Conservation (phyloP, 2,797 vertebrate genomes). For the Melanotaenia pygmaea region DNA sequence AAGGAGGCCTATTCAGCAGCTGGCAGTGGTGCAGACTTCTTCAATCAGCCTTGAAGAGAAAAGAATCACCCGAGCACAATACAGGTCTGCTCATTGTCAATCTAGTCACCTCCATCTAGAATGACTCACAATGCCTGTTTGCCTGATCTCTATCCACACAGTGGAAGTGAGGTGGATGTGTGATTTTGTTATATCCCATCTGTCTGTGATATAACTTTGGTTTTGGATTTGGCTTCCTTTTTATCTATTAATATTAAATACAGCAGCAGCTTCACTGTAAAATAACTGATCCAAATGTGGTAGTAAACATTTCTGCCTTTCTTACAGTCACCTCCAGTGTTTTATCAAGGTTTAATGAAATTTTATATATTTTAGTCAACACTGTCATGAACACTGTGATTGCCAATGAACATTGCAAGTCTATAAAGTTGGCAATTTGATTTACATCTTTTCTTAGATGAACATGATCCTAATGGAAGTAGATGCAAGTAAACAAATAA, state of each 20-base stretch:
- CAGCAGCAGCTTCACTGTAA: not conserved
- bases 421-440: too few relatives aligned
- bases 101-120: slow-evolving; percentile 40
- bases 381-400: too few relatives aligned
- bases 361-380: too few relatives aligned
- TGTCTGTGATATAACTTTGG: not conserved
- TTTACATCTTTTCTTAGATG: too few relatives aligned
- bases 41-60: slow-evolving; percentile 50
- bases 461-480: too few relatives aligned
- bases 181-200: slow-evolving; percentile 1
- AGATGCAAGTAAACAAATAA: not conserved
- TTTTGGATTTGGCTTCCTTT: not conserved
- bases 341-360: too few relatives aligned
- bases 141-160: slow-evolving; percentile 10
- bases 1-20: slow-evolving; percentile 40
- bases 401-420: too few relatives aligned
- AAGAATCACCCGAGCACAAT: slow-evolving; percentile 46
- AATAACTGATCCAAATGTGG: not conserved
- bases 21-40: slow-evolving; percentile 21
- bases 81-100: slow-evolving; percentile 51
- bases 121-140: slow-evolving; percentile 38
- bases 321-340: too few relatives aligned
- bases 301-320: too few relatives aligned
- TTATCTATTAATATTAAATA: not conserved
- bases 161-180: not conserved